Evolutionary conservation across 2,888 invertebrate species (phyloP).

Genomic region (Galerucella calmariensis): DNA sequence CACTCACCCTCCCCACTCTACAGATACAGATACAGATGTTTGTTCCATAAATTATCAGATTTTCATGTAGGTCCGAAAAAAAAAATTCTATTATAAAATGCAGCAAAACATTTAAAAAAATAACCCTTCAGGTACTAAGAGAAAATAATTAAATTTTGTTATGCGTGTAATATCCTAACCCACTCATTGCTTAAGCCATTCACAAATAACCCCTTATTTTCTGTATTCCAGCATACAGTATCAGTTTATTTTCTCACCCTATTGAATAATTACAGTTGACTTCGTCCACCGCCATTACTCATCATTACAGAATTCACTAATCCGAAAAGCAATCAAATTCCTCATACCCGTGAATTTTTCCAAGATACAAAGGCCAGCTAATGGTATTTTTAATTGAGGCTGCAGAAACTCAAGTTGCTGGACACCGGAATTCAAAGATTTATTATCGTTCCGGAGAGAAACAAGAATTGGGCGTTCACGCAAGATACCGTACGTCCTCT

Average conservation of each 20-base stretch:
- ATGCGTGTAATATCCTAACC: not conserved
- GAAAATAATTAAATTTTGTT: no score
- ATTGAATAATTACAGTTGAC: slow-evolving; percentile 5
- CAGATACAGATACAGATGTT: no score
- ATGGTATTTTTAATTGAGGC: slow-evolving; percentile 51
- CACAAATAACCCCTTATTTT: not conserved
- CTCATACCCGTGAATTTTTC: slow-evolving; percentile 25
- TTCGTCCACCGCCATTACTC: slow-evolving; percentile 28
- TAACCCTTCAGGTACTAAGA: no score
- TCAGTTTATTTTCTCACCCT: not conserved
- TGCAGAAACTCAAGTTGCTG: slow-evolving; percentile 34
- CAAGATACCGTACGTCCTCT: slow-evolving; percentile 61
- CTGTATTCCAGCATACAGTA: not conserved
- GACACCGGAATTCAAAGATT: slow-evolving; percentile 56
- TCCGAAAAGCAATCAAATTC: slow-evolving; percentile 36
- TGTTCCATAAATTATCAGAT: no score
- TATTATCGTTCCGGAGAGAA: slow-evolving; percentile 62
- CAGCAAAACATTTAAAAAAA: no score
- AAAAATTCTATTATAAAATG: no score
- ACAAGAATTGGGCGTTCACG: slow-evolving; percentile 64
- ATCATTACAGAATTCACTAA: slow-evolving; percentile 37
- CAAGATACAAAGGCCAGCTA: slow-evolving; percentile 28
- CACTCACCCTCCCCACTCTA: no score
- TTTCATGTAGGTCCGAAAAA: no score
- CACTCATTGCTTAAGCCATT: not conserved